Conservation (phyloP, 2,113 vertebrate species). For the Sinocyclocheilus grahami region DNA sequence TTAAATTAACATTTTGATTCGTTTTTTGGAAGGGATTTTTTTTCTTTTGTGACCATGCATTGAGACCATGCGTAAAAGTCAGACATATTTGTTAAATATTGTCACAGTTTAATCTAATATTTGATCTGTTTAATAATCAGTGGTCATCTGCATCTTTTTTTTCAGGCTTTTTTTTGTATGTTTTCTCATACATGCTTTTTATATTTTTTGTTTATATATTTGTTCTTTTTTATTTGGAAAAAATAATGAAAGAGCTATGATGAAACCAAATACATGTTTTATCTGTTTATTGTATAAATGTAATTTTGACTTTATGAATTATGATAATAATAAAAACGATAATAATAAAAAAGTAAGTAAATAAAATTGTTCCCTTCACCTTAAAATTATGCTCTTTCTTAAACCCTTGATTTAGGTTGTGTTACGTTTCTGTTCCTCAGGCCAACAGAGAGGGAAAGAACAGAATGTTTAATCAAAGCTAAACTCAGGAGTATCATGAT, state of each 20-base stretch:
- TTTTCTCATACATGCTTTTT: too few species aligned
- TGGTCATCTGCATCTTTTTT: neutral
- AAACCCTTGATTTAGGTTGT: neutral
- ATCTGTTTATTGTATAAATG: too few species aligned
- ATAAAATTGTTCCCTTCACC: neutral
- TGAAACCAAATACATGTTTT: too few species aligned
- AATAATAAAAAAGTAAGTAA: neutral
- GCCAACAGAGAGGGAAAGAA: constrained; percentile 89
- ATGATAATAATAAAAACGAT: too few species aligned
- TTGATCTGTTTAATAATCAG: neutral
- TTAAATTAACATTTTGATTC: neutral
- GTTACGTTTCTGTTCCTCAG: constrained; percentile 67
- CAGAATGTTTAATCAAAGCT: constrained; percentile 89
- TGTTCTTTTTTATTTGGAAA: neutral
- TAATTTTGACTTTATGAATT: neutral
- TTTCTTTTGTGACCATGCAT: neutral
- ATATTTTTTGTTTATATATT: too few species aligned
- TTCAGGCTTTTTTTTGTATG: too few species aligned
- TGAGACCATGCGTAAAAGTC: neutral
- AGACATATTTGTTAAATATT: neutral
- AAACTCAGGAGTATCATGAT: constrained; percentile 95
- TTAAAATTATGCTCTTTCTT: constrained; percentile 3
- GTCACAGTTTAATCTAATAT: neutral
- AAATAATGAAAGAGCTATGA: too few species aligned
- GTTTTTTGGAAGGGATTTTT: neutral